Evolutionary conservation across 2,113 vertebrate species (phyloP).

Genomic region (Pica pica): DNA sequence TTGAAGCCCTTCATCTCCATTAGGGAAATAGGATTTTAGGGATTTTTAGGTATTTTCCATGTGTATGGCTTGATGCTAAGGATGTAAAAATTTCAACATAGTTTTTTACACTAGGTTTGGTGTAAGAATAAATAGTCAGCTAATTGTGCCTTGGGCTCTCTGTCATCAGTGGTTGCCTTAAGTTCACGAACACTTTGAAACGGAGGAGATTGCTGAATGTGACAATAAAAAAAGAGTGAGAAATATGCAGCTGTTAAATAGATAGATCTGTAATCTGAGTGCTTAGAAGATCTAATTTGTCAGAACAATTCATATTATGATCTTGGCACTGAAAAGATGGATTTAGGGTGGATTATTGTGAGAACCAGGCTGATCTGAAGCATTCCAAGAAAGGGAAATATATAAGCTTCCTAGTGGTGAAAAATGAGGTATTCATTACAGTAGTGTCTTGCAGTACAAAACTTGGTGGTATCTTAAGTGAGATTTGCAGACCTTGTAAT

Average conservation of each 20-base stretch:
- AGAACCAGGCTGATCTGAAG: not conserved
- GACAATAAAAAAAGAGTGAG: not conserved
- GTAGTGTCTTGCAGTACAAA: not conserved
- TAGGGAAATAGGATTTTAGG: not conserved
- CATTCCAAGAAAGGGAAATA: not conserved
- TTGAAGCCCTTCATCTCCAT: not conserved
- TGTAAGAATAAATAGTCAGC: not conserved
- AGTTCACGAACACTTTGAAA: not conserved
- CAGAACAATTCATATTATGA: not conserved
- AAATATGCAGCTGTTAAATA: not conserved
- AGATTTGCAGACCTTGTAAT: not conserved
- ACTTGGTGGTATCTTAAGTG: not conserved
- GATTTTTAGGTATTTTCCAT: not conserved
- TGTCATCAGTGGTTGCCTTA: not conserved
- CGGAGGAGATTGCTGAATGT: not conserved
- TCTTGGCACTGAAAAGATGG: not conserved
- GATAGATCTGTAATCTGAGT: not conserved
- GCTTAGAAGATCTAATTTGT: not conserved
- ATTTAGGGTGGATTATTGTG: not conserved
- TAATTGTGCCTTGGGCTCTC: not conserved
- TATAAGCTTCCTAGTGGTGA: not conserved
- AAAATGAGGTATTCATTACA: not conserved
- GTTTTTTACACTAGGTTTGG: not conserved
- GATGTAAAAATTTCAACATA: not conserved
- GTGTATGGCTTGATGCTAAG: not conserved